Conservation (phyloP, 1,140 invertebrate species). For the Drosophila sp. region DNA sequence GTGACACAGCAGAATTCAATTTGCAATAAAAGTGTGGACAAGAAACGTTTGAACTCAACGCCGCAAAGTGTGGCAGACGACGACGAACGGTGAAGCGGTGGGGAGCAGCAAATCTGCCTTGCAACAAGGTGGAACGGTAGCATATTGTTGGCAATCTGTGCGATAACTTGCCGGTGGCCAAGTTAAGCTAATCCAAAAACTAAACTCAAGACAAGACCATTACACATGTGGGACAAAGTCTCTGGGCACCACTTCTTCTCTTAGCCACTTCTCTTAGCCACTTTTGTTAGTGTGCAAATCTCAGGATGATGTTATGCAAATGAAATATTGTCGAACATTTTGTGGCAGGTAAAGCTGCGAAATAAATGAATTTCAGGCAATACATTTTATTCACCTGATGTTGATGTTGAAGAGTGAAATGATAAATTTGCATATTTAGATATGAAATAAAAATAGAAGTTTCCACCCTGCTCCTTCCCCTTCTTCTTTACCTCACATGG, state of each 20-base stretch:
- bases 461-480: background rate
- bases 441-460: conserved; percentile 2
- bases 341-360: conserved; percentile 45
- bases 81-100: background rate
- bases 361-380: conserved; percentile 5
- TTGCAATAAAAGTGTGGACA: conserved; percentile 67
- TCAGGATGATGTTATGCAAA: conserved; percentile 60
- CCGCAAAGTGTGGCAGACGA: conserved; percentile 17
- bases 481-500: too few relatives aligned
- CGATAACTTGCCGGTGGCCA: conserved; percentile 33
- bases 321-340: conserved; percentile 59
- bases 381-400: conserved; percentile 3
- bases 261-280: background rate
- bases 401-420: conserved; percentile 8
- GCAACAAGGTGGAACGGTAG: conserved; percentile 41
- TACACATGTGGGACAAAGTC: conserved; percentile 49
- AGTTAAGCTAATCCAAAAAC: conserved; percentile 43
- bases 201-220: conserved; percentile 31
- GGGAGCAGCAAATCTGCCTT: conserved; percentile 12
- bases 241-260: background rate
- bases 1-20: conserved; percentile 74
- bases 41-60: conserved; percentile 32
- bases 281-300: conserved; percentile 26
- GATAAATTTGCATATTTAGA: conserved; percentile 7
- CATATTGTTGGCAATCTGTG: conserved; percentile 42